A percentile compares a stretch with the other conserved stretches of the same genome.
phyloP scores from a whole-genome alignment of 2,113 vertebrate species.

The Cyanistes caeruleus region DNA sequence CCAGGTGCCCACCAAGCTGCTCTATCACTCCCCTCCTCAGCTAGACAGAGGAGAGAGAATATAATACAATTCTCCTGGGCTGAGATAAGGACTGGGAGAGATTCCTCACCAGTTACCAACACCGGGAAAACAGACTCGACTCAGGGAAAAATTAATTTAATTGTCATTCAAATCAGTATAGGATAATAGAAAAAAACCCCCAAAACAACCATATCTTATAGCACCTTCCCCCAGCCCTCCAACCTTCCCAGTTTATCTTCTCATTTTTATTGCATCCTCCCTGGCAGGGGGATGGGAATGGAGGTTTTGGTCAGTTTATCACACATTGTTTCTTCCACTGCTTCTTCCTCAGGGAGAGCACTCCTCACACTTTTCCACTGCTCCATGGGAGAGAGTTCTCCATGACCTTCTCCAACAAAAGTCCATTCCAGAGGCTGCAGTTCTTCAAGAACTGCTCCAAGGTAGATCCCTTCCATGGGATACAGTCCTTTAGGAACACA shows the following conservation, averaged over 20 bases:
- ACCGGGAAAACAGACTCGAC: rapidly evolving
- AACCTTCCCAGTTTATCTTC: not conserved
- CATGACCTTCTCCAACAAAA: not conserved
- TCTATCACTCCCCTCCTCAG: not conserved
- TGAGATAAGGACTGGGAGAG: not conserved
- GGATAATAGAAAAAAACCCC: not conserved
- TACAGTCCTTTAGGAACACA: not conserved
- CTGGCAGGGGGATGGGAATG: not conserved
- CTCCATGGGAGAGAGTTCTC: not conserved
- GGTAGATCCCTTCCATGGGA: not conserved
- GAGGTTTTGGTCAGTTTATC: not conserved
- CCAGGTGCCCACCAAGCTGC: not conserved
- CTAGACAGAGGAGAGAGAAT: not conserved
- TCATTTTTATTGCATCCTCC: not conserved
- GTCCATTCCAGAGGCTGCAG: not conserved
- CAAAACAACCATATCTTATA: not conserved
- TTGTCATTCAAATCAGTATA: not conserved
- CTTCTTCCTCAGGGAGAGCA: not conserved
- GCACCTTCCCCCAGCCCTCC: not conserved
- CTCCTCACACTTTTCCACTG: not conserved
- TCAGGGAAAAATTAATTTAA: not conserved
- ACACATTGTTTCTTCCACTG: not conserved
- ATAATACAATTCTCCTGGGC: not conserved
- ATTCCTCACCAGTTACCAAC: not conserved
- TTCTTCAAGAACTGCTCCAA: not conserved